Evolutionary conservation across 1,140 invertebrate species (phyloP).

Genomic region (Drosophila novamexicana): DNA sequence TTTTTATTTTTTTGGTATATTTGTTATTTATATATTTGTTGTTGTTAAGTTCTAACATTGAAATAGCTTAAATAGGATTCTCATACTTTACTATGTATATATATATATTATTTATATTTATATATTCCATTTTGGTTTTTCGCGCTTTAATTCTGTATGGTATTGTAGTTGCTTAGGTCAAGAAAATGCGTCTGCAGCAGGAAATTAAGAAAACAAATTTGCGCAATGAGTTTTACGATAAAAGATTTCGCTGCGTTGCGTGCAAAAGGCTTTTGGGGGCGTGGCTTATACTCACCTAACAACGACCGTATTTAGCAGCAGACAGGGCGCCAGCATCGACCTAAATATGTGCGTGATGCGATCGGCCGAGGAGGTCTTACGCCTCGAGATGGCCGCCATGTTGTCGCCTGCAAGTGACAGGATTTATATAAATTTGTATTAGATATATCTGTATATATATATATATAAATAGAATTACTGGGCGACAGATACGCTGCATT

Average conservation of each 20-base stretch:
- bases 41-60: slow-evolving; percentile 66
- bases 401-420: slow-evolving; percentile 81
- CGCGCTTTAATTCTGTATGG: slow-evolving; percentile 24
- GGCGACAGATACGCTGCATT: slow-evolving; percentile 24
- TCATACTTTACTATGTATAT: slow-evolving; percentile 34
- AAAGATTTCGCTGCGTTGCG: background rate
- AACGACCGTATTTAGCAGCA: slow-evolving; percentile 78
- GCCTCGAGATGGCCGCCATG: slow-evolving; percentile 84
- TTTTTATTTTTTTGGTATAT: slow-evolving; percentile 7
- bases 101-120: slow-evolving; percentile 4
- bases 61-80: slow-evolving; percentile 81
- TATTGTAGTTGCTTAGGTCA: slow-evolving; percentile 70
- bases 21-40: slow-evolving; percentile 42
- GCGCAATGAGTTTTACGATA: background rate
- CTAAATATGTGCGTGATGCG: slow-evolving; percentile 81
- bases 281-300: slow-evolving; percentile 71
- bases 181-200: slow-evolving; percentile 71
- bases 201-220: slow-evolving; percentile 41
- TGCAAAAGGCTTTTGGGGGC: too few relatives aligned
- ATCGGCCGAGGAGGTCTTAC: slow-evolving; percentile 84
- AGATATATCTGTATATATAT: slow-evolving; percentile 45
- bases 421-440: slow-evolving; percentile 55
- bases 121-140: slow-evolving; percentile 30
- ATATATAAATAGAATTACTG: slow-evolving; percentile 33
- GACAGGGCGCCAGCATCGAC: slow-evolving; percentile 81